phyloP scores from a whole-genome alignment of 2,797 vertebrate genomes.

The Macropus fuliginosus region DNA sequence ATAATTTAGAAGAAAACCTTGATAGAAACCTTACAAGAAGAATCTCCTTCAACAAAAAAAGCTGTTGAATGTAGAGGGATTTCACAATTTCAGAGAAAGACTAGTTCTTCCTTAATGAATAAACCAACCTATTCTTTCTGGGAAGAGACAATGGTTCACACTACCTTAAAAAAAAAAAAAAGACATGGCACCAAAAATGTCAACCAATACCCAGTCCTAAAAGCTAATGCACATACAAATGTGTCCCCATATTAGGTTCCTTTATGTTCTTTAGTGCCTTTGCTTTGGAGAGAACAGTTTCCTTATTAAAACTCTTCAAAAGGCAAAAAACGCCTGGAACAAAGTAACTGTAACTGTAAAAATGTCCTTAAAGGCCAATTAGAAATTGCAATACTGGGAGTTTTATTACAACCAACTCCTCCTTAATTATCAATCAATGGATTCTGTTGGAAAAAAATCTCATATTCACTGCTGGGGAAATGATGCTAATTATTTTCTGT shows the following conservation, averaged over 20 bases:
- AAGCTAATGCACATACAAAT: conserved; percentile 45
- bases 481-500: conserved; percentile 91
- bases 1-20: not conserved
- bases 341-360: conserved; percentile 88
- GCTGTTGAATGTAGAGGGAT: conserved; percentile 26
- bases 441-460: conserved; percentile 84
- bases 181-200: conserved; percentile 7
- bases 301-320: conserved; percentile 83
- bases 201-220: not conserved
- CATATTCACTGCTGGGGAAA: conserved; percentile 89
- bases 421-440: conserved; percentile 92
- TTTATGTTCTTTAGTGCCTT: conserved; percentile 72
- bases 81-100: conserved; percentile 52
- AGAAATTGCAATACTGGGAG: conserved; percentile 88
- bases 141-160: conserved; percentile 12
- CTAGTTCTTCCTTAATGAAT: not conserved
- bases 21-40: conserved; percentile 29
- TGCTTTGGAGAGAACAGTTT: conserved; percentile 75
- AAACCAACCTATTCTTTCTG: conserved; percentile 52
- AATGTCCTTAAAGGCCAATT: conserved; percentile 91
- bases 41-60: conserved; percentile 15
- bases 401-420: conserved; percentile 89
- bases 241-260: conserved; percentile 35
- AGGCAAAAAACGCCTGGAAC: conserved; percentile 84
- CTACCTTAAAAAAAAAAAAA: conserved; percentile 50